Percentiles rank a stretch among this genome's conserved stretches.
phyloP scores from a whole-genome alignment of 2,888 invertebrate genomes.

The Morpho achilles region DNA sequence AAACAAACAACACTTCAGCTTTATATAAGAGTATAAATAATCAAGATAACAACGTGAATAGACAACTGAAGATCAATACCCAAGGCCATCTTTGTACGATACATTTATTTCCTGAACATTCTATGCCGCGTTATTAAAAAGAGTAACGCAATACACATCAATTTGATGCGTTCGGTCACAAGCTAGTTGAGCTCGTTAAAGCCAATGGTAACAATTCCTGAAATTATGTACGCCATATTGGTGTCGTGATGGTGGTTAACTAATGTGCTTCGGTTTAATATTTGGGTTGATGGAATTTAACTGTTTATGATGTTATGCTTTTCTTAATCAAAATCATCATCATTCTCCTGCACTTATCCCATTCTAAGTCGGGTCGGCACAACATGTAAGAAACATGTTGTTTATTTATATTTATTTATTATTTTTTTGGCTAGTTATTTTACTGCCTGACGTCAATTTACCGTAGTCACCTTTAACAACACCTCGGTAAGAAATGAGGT shows the following conservation, averaged over 20 bases:
- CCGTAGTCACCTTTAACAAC: too few relatives aligned
- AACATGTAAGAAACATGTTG: too few relatives aligned
- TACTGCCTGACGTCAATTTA: too few relatives aligned
- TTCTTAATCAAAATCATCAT: too few relatives aligned
- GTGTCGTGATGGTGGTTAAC: constrained; percentile 58
- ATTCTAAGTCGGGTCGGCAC: too few relatives aligned
- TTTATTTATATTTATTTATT: too few relatives aligned
- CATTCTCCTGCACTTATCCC: too few relatives aligned
- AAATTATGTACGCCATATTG: constrained; percentile 63
- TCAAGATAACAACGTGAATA: constrained; percentile 6
- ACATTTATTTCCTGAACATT: constrained; percentile 6
- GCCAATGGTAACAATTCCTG: constrained; percentile 60
- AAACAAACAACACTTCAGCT: too few relatives aligned
- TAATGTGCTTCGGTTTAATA: constrained; percentile 25
- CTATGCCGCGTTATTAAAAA: constrained; percentile 43
- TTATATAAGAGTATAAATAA: too few relatives aligned
- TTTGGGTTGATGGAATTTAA: constrained; percentile 22
- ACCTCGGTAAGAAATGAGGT: too few relatives aligned
- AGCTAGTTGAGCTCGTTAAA: constrained; percentile 74
- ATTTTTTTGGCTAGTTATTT: too few relatives aligned
- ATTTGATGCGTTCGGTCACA: constrained; percentile 34
- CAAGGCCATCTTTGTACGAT: constrained; percentile 13
- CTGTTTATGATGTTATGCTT: constrained; percentile 11
- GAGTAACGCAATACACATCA: constrained; percentile 43
- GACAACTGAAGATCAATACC: constrained; percentile 14